Conservation (phyloP, 2,797 vertebrate species). For the Sternarchorhynchus goeldii region DNA sequence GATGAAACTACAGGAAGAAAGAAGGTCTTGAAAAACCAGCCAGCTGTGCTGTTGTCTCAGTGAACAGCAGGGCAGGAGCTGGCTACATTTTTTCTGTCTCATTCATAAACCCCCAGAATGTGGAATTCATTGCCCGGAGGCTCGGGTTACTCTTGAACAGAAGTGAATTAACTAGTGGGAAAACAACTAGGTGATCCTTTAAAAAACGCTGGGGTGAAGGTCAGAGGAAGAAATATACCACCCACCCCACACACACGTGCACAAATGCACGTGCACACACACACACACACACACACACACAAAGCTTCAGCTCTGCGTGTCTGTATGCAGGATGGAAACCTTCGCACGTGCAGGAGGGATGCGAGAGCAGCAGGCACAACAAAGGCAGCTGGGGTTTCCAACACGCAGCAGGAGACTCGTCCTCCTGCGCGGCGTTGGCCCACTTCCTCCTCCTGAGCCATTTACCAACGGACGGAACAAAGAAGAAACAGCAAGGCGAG, state of each 20-base stretch:
- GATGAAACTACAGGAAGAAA: too few relatives aligned
- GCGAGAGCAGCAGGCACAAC: not conserved
- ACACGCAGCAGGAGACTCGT: not conserved
- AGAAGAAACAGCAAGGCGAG: too few relatives aligned
- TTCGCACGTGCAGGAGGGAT: not conserved
- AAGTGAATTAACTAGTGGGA: not conserved
- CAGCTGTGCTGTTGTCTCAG: too few relatives aligned
- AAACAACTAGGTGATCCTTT: not conserved
- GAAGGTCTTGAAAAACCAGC: too few relatives aligned
- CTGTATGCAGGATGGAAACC: too few relatives aligned
- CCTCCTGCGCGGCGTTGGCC: not conserved
- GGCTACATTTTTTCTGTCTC: too few relatives aligned
- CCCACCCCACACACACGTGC: not conserved
- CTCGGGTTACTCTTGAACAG: not conserved
- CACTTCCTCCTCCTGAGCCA: not conserved
- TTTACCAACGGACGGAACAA: not conserved
- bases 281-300: too few relatives aligned
- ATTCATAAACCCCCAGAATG: too few relatives aligned
- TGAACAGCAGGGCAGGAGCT: too few relatives aligned
- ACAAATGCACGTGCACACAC: not conserved
- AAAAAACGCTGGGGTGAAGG: not conserved
- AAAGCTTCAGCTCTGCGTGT: too few relatives aligned
- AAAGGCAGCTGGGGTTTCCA: constrained; percentile 6
- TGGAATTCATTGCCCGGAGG: not conserved
- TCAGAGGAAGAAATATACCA: not conserved